Conservation (phyloP, 2,113 vertebrate species). For the Misgurnus anguillicaudatus region DNA sequence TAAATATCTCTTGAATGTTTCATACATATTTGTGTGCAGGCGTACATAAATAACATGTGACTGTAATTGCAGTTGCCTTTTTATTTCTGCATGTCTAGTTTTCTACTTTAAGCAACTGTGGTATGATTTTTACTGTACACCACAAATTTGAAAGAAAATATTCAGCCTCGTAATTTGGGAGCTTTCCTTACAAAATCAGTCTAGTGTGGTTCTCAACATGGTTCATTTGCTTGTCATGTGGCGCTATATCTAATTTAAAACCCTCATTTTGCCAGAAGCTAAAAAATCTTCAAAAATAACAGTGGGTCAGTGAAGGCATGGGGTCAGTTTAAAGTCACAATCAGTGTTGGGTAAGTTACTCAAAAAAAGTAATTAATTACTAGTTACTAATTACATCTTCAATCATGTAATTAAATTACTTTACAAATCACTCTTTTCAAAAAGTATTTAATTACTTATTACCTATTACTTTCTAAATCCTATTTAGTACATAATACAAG, state of each 20-base stretch:
- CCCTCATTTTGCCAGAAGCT: background rate
- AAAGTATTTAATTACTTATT: too few species aligned
- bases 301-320: background rate
- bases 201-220: slow-evolving; percentile 9
- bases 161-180: background rate
- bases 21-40: background rate
- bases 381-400: too few species aligned
- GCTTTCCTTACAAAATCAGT: slow-evolving; percentile 5
- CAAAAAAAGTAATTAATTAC: too few species aligned
- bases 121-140: slow-evolving; percentile 1
- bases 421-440: too few species aligned
- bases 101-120: background rate
- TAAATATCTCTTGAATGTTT: slow-evolving; percentile 13
- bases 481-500: too few species aligned
- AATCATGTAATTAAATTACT: too few species aligned
- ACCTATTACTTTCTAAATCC: too few species aligned
- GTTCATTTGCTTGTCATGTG: slow-evolving; percentile 2
- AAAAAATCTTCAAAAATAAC: background rate
- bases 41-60: background rate
- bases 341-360: too few species aligned
- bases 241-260: slow-evolving; percentile 30
- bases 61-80: slow-evolving; percentile 2
- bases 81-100: background rate
- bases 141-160: background rate
- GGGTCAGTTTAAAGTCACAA: background rate